These are phyloP conservation scores for Gastrophryne carolinensis DNA, from an alignment of 2,797 vertebrate genomes.

Conservation along the genomic window DNA sequence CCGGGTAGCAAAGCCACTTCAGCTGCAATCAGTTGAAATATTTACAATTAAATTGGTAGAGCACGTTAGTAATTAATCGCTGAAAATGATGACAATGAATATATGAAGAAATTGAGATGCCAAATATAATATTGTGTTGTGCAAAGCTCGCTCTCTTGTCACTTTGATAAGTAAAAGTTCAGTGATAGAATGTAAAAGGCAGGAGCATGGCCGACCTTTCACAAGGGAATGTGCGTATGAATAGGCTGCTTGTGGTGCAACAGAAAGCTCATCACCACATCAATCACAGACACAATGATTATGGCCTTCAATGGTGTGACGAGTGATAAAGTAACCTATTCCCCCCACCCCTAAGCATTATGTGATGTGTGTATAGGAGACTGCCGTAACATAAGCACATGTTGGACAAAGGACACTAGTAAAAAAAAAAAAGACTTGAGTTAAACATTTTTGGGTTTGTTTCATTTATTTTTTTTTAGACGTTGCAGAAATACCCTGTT, in stretches of 20 bases:
- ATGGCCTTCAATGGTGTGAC: slow-evolving; percentile 35
- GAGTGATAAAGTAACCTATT: slow-evolving; percentile 46
- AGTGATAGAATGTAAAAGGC: slow-evolving; percentile 23
- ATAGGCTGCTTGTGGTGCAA: slow-evolving; percentile 36
- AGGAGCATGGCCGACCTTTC: slow-evolving; percentile 36
- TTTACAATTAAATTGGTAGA: too few relatives aligned
- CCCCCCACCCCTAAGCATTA: slow-evolving; percentile 42
- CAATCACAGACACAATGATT: slow-evolving; percentile 49
- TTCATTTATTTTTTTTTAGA: too few relatives aligned
- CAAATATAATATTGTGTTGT: too few relatives aligned
- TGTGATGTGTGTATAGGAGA: slow-evolving; percentile 35
- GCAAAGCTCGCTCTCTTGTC: slow-evolving; percentile 22
- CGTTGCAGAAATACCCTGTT: too few relatives aligned
- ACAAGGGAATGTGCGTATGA: slow-evolving; percentile 14
- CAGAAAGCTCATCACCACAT: slow-evolving; percentile 45
- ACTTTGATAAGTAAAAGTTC: slow-evolving; percentile 36
- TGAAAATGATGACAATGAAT: too few relatives aligned
- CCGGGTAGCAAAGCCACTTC: too few relatives aligned
- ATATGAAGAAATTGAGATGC: too few relatives aligned
- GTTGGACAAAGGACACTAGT: slow-evolving; percentile 37
- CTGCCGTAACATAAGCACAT: slow-evolving; percentile 42
- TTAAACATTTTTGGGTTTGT: too few relatives aligned
- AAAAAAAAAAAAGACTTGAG: slow-evolving; percentile 24
- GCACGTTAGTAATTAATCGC: too few relatives aligned
- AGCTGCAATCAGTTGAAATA: too few relatives aligned